Evolutionary conservation across 2,888 invertebrate genomes (phyloP), one percentile per base, ranked within the genome.

Genomic region (Drosophila eohydei): DNA sequence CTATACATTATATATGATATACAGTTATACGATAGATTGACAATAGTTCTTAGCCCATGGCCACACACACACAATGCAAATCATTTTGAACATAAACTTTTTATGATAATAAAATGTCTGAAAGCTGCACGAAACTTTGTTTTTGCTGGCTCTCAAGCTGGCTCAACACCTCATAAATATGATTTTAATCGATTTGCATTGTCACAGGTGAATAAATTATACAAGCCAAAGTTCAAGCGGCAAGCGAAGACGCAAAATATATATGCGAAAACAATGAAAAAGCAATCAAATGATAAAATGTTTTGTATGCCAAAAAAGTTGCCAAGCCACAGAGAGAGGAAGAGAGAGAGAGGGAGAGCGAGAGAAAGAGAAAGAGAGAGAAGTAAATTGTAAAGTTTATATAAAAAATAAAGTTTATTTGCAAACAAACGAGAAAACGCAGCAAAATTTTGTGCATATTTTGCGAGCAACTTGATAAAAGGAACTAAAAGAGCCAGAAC

Each of bases 251-350:
- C 8, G 77, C 67, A 72, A 78, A 71, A 28, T 66, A 78, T 60
- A 70, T 78, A 83, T 81, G 78, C 74, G 69, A 80, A 88, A 86
- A 88, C 88, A 83, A 86, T 88, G 84, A 83, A 86, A 88, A 83
- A 78, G 83, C 85, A 88, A 86, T 86, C 88, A 86, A 80, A 78
- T 82, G 74, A 59, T 70, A 65, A 69, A 55, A 65, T 65, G 69
- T 74, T 69, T 54, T 21, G 50, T 56, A 30, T 62, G 26, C 59
- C 43, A 40, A 57, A 60, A 68, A 84, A 80, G 78, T 63, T 67
- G 43, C 50, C 58, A 80, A 43, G 32, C 43, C 43, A 21, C 41
- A 43, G 14, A 16, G 26, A n/a, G 14, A 60, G 50, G 74, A 59
- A 64, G 9, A 9, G 9, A 9, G 11, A 8, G 9, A 8, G 28